Conservation (phyloP, 1,140 invertebrate species). For the Nylanderia fulva region DNA sequence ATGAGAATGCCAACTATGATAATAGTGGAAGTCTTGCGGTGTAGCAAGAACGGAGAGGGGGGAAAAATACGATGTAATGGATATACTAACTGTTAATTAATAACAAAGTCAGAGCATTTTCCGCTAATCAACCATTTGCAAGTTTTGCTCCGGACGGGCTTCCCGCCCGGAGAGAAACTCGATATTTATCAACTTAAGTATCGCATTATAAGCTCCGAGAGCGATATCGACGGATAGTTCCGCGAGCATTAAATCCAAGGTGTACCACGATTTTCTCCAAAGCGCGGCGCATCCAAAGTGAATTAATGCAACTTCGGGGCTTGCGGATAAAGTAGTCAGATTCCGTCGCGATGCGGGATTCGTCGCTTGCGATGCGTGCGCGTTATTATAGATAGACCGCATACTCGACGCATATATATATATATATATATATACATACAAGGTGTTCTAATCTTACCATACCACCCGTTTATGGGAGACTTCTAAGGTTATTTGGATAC, state of each 20-base stretch:
- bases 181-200: conserved; percentile 57
- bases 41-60: not conserved
- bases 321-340: conserved; percentile 67
- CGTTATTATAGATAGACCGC: conserved; percentile 61
- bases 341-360: conserved; percentile 46
- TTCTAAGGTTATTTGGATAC: too few species aligned
- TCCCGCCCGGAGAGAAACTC: conserved; percentile 21
- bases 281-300: conserved; percentile 51
- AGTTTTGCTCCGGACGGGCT: conserved; percentile 22
- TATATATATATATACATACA: too few species aligned
- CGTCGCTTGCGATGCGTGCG: conserved; percentile 22
- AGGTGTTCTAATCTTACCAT: too few species aligned
- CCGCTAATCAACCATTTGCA: conserved; percentile 51
- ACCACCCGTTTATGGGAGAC: too few species aligned
- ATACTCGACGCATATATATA: conserved; percentile 2
- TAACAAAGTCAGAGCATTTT: conserved; percentile 59
- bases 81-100: conserved; percentile 45
- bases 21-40: not conserved
- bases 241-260: conserved; percentile 51
- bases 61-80: conserved; percentile 46
- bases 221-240: conserved; percentile 48
- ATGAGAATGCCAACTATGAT: not conserved
- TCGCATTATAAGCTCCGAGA: conserved; percentile 29
- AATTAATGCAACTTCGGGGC: conserved; percentile 63
- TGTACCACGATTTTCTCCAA: conserved; percentile 34